Evolutionary conservation across 1,140 invertebrate genomes (phyloP).

Genomic region (Globodera rostochiensis): DNA sequence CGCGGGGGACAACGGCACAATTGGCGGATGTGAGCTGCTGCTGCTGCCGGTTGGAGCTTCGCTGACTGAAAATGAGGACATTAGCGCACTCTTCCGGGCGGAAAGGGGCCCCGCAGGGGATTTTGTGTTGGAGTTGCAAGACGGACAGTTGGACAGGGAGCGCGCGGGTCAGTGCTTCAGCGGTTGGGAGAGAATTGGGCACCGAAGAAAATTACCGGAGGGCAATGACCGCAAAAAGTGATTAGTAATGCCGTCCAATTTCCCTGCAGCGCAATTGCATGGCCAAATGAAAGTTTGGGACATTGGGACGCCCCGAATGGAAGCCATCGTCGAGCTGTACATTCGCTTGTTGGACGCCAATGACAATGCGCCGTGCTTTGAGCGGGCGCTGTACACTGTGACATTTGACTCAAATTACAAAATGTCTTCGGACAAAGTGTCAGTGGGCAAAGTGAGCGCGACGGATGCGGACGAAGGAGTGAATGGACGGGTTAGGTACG

Average conservation of each 20-base stretch:
- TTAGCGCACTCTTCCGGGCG: not conserved
- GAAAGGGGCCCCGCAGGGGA: not conserved
- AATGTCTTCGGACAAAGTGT: not conserved
- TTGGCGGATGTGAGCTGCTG: not conserved
- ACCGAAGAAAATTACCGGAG: too few relatives aligned
- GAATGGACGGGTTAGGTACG: not conserved
- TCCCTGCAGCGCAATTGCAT: not conserved
- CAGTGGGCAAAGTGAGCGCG: slow-evolving; percentile 9
- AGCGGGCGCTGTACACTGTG: not conserved
- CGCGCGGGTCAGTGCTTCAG: not conserved
- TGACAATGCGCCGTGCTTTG: slow-evolving; percentile 21
- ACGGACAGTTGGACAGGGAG: slow-evolving; percentile 3
- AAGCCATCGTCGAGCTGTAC: not conserved
- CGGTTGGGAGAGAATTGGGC: not conserved
- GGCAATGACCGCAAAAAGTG: too few relatives aligned
- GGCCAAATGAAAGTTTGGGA: slow-evolving; percentile 6
- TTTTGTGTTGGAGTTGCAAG: not conserved
- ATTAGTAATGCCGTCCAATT: not conserved
- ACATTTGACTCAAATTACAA: not conserved
- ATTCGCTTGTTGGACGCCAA: slow-evolving; percentile 17
- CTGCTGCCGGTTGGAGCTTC: not conserved
- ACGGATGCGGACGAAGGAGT: slow-evolving; percentile 8
- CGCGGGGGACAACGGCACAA: slow-evolving; percentile 17
- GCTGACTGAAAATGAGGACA: not conserved
- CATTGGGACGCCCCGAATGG: not conserved